Percentiles rank a stretch among this genome's conserved stretches.
Conservation (phyloP, 53 echinoderm and acorn worm genomes). For the Antedon mediterranea region DNA sequence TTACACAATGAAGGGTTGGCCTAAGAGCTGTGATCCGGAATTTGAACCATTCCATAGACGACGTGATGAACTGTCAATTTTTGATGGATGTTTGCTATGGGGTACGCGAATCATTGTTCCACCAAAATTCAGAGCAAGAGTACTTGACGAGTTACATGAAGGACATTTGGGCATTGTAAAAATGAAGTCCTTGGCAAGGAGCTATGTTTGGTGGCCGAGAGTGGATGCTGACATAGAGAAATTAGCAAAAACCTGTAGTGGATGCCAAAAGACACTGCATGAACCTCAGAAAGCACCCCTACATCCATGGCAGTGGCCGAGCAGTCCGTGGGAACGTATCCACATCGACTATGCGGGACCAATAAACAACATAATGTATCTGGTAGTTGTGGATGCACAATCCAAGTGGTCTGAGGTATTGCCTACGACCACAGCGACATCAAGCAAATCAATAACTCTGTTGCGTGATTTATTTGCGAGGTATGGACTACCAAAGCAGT, state of each 20-base stretch:
- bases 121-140: slow-evolving; percentile 9
- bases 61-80: slow-evolving; percentile 22
- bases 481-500: not conserved
- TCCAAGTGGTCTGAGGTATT: slow-evolving; percentile 49
- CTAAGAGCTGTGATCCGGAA: slow-evolving; percentile 4
- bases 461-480: not conserved
- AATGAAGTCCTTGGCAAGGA: slow-evolving; percentile 34
- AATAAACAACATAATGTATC: slow-evolving; percentile 33
- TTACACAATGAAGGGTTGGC: slow-evolving; percentile 34
- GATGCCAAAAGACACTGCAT: slow-evolving; percentile 15
- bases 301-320: slow-evolving; percentile 37
- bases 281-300: slow-evolving; percentile 27
- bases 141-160: slow-evolving; percentile 37
- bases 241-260: slow-evolving; percentile 31
- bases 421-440: not conserved
- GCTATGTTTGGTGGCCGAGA: slow-evolving; percentile 35
- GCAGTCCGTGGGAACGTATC: slow-evolving; percentile 19
- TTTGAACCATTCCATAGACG: slow-evolving; percentile 28
- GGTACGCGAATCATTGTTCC: too few relatives aligned
- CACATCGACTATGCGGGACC: slow-evolving; percentile 53
- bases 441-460: not conserved
- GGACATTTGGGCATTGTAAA: slow-evolving; percentile 43
- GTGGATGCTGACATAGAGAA: slow-evolving; percentile 31
- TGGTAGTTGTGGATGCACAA: slow-evolving; percentile 38
- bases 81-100: too few relatives aligned